phyloP scores from a whole-genome alignment of 2,113 vertebrate species.

The Laticauda colubrina region DNA sequence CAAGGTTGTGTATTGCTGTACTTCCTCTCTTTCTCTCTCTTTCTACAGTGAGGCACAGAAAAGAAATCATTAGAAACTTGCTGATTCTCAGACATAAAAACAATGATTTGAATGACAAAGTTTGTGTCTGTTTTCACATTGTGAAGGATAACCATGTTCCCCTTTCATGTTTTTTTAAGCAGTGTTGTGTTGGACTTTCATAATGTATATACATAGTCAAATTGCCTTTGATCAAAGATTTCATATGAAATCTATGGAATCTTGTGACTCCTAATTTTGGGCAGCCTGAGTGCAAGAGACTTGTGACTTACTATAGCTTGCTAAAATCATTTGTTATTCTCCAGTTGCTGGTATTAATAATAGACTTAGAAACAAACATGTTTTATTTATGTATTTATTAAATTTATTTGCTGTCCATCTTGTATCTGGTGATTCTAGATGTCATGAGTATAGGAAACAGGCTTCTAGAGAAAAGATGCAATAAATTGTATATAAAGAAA shows the following conservation, averaged over 20 bases:
- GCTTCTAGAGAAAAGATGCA: neutral
- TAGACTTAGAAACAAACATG: too few relatives aligned
- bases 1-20: neutral
- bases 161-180: neutral
- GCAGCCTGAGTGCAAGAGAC: neutral
- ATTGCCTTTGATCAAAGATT: neutral
- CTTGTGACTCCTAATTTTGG: neutral
- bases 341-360: neutral
- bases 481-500: neutral
- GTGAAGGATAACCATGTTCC: neutral
- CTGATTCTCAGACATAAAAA: neutral
- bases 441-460: neutral
- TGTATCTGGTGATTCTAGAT: too few relatives aligned
- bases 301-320: neutral
- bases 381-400: neutral
- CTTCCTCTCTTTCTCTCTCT: neutral
- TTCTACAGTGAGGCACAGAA: neutral
- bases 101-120: neutral
- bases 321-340: neutral
- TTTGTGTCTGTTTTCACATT: neutral
- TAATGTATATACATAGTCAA: neutral
- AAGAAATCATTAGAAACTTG: neutral
- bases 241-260: neutral
- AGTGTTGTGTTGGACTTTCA: neutral
- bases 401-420: too few relatives aligned